Evolutionary conservation across 2,797 vertebrate species (phyloP), one percentile per base, ranked within the genome.

Genomic region (Spinibarbus caldwelli): DNA sequence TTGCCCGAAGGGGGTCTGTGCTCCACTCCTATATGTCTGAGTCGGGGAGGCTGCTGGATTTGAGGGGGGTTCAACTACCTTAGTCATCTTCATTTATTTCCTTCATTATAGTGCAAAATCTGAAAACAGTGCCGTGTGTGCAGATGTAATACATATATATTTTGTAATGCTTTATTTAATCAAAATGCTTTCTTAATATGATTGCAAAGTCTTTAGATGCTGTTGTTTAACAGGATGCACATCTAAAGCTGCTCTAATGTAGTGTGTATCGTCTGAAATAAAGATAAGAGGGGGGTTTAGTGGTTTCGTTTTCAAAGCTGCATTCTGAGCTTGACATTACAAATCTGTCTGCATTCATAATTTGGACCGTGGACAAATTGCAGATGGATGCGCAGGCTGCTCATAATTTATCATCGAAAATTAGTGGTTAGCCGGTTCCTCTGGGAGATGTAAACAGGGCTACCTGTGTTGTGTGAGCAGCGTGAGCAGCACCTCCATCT

Each of bases 281-380:
- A 66, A 81, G 79, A 84, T 84, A 70, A 85, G 66, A 85, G 76
- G 14, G 57, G 38, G 31, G 67, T 73, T 80, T 72, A 62, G 43
- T 49, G 52, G 41, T 80, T 72, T 85, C 54, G 14, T 79, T 85
- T 78, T 78, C 83, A 81, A 81, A 81, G 79, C 64, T 54, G 36
- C 83, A 57, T 84, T 78, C 59, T 41, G 26, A 84, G 80, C 87
- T 88, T 87, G 91, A 92, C 90, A 47, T 89, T 89, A 84, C 80
- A 84, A 90, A 91, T 91, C 89, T 92, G 90, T 93, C 90, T 82
- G 89, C 89, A 87, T 93, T 90, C 86, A 83, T 92, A 90, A 92
- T 90, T 87, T 90, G 89, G 85, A 89, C 66, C 70, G 68, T 62
- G 89, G 90, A 93, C 92, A 90, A 92, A 92, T 84, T 91, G 85